Percentiles rank a stretch among this genome's conserved stretches.
These are phyloP conservation scores for Anguilla rostrata DNA, from an alignment of 2,113 vertebrate genomes.

Conservation along the genomic window DNA sequence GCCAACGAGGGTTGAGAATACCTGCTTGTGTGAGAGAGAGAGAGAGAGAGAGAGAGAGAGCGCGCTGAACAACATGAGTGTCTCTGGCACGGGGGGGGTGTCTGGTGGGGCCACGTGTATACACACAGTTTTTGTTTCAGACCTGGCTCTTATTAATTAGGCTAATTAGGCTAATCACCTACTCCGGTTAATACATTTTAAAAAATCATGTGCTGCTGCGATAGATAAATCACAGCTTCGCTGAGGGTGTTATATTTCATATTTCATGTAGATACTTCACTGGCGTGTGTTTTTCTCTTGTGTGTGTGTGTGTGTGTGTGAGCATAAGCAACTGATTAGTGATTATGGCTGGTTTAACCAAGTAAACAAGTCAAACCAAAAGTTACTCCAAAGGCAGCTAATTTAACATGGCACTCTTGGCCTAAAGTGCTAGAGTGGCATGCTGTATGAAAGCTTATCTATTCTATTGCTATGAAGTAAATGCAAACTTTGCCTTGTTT, in stretches of 20 bases:
- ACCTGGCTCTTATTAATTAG: neutral
- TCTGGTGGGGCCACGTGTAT: neutral
- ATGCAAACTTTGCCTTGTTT: neutral
- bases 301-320: neutral
- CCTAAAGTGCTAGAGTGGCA: neutral
- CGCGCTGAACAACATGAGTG: neutral
- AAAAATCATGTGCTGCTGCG: neutral
- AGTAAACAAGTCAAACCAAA: neutral
- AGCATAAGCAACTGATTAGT: neutral
- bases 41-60: no score
- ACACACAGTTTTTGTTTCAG: neutral
- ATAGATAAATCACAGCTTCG: neutral
- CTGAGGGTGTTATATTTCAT: neutral
- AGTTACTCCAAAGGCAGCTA: neutral
- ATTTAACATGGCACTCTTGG: neutral
- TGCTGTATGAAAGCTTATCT: neutral
- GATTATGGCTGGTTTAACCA: neutral
- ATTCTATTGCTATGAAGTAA: neutral
- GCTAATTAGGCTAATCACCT: neutral
- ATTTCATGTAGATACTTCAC: neutral
- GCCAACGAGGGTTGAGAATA: neutral
- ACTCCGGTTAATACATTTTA: neutral
- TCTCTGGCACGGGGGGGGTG: neutral
- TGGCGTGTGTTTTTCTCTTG: neutral
- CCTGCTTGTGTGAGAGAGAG: neutral